Base-by-base conservation (phyloP, 2,888 invertebrate species). In the Trissolcus japonicus region DNA sequence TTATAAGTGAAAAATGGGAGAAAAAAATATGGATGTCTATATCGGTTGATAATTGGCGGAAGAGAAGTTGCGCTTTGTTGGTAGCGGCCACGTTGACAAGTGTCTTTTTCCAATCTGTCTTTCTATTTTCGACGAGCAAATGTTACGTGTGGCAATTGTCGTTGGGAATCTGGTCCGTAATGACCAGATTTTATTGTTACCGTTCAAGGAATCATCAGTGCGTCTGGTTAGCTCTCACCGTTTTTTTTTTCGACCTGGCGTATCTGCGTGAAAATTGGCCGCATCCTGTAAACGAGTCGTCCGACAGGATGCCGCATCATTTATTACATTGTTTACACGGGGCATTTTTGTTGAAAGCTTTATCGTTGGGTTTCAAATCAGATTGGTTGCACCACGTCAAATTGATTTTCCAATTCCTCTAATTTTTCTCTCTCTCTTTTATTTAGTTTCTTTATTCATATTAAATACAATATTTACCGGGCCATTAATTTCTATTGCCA, bases 261-360 rank as follows among this genome's bases (percentile, higher is more conserved):
- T 65, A 78, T 77, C 78, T 76, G 80, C 78, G 82, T 79, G 79
- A 82, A 82, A 80, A 83, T 83, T 80, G 80, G 77, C 79, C 66
- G 79, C 79, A 80, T 83, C 80, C 82, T 80, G 82, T 51, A 60
- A 68, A 43, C 41, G 43, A 76, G 61, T 72, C 75, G 61, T 48
- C 61, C 65, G 68, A 73, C 73, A 73, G 72, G 72, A 79, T 73
- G 73, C 76, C 73, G 43, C 54, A 29, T 57, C 73, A 60, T 76
- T 79, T 72, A 76, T 78, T 76, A 43, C 72, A 67, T 71, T 76
- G 68, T 65, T 76, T 73, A 73, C 60, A 68, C 60, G 56, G 14
- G 25, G 6, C 62, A 56, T 41, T 68, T 60, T 57, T 69, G 17
- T 61, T 69, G 50, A 76, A 76, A 65, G 55, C 76, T 68, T 60